Base-by-base conservation (phyloP, 2,797 vertebrate genomes). In the Echiichthys vipera region DNA sequence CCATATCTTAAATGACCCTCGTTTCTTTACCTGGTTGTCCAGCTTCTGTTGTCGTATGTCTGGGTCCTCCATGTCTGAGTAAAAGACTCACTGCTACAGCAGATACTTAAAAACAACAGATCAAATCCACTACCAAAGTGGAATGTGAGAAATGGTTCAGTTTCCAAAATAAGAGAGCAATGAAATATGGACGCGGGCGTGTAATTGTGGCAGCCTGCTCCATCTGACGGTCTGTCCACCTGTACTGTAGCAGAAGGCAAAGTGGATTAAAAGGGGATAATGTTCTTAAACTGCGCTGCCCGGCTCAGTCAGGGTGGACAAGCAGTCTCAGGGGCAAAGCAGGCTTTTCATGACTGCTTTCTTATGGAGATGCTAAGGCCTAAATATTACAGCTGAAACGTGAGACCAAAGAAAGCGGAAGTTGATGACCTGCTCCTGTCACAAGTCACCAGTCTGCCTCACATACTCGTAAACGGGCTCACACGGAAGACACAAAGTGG, bases 241-340 rank as follows among this genome's bases (percentile, higher is more conserved):
- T 94, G 91, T 86, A n/a, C 51, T 76, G 86, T 22, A 88, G 90
- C 93, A 95, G 93, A 95, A 90, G 92, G 92, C 92, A 93, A 94
- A 95, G 93, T 93, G 91, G 95, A 95, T 95, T 95, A 95, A 73
- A 83, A 29, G 84, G 78, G 91, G 93, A 94, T 95, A 93, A 95
- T 88, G 94, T 88, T 94, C 94, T 95, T 95, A 95, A 86, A 90
- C 73, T 66, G 71, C 55, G 65, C 73, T 57, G 79, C 81, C 64
- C 66, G 59, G 85, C 87, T 88, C 74, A 66, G 70, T 50, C 84
- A 65, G 62, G 56, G n/a, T 71, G 72, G 74, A 83, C 78, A 61
- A 42, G 53, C 39, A 49, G 76, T 46, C 61, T 55, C 18, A 27
- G 63, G 47, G 47, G 39, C 57, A 30, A 37, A 54, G 54, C 77